Evolutionary conservation across 23 tunicate species (phyloP), one percentile per base, ranked within the genome.

Genomic region (Styela plicata): DNA sequence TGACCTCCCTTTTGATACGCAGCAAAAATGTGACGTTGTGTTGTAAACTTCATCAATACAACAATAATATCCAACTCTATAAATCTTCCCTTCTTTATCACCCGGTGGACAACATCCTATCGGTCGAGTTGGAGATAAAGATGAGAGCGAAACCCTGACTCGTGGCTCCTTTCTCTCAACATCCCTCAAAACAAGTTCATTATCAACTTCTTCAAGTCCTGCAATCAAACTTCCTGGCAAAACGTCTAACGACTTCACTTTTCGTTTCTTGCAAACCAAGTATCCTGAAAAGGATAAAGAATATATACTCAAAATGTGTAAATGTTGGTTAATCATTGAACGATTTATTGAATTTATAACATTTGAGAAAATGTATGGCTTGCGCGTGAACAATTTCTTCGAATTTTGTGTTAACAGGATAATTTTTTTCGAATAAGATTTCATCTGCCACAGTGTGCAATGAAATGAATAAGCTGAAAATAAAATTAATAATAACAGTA

Each of bases 21-120:
- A 91, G 91, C 97, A 91, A 64, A 91, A 86, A 31, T 86, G 33
- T 2, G 34, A 28, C 18, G 90, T 69, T 10, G 90, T 79, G 68
- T 91, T 91, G 85, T 86, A 91, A 5, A 86, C 69, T 20, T 75
- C 70, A 32, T 87, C 74, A 25, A 73, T 77, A 63, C 97, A 91
- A 52, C 97, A 91, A 3, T 90, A 83, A 61, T 53, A 65, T 64
- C 97, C 97, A 33, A 69, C 79, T 28, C 44, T 27, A 74, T 37
- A 83, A 26, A 83, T 64, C 22, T 30, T 64, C 21, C 97, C 97
- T 5, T 53, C 82, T 44, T 65, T 67, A 23, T 83, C 82, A 18
- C 97, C 97, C 17, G 89, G 83, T 21, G 97, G 97, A 80, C 97
- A 91, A 36, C 97, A 91, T 19, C 97, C 97, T 29, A 67, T 25